Percentiles rank a stretch among this genome's conserved stretches.
These are phyloP conservation scores for Apteryx owenii DNA, from an alignment of 2,113 vertebrate genomes.

Conservation along the genomic window DNA sequence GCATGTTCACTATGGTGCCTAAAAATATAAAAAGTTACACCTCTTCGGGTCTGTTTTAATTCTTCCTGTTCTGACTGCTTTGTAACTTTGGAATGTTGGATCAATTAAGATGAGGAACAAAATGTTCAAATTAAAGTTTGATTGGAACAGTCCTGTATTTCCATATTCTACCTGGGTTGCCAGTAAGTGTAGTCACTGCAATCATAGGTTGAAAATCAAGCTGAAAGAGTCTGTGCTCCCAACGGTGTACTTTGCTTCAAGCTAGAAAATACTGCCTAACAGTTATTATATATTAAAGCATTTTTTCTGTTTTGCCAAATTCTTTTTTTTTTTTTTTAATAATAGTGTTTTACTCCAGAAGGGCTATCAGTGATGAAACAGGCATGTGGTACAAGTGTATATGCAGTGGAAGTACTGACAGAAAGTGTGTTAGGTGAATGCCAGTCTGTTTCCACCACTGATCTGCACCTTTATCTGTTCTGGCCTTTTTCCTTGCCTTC, in stretches of 20 bases:
- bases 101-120: neutral
- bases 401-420: neutral
- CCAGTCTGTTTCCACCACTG: neutral
- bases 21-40: neutral
- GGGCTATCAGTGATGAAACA: neutral
- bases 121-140: neutral
- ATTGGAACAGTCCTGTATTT: neutral
- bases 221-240: neutral
- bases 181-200: neutral
- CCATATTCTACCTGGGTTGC: neutral
- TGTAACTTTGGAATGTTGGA: neutral
- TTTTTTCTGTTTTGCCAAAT: neutral
- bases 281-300: neutral
- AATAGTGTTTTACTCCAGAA: neutral
- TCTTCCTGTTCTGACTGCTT: neutral
- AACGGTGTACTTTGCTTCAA: neutral
- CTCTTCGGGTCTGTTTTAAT: neutral
- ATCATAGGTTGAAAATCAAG: neutral
- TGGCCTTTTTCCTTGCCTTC: neutral
- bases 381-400: rapidly evolving
- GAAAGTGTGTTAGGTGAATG: neutral
- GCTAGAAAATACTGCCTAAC: neutral
- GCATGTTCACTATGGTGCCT: neutral
- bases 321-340: neutral
- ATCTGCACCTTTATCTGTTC: neutral